Percentiles rank a stretch among this genome's conserved stretches.
Conservation (phyloP, 2,888 invertebrate genomes). For the Pandemis heparana region DNA sequence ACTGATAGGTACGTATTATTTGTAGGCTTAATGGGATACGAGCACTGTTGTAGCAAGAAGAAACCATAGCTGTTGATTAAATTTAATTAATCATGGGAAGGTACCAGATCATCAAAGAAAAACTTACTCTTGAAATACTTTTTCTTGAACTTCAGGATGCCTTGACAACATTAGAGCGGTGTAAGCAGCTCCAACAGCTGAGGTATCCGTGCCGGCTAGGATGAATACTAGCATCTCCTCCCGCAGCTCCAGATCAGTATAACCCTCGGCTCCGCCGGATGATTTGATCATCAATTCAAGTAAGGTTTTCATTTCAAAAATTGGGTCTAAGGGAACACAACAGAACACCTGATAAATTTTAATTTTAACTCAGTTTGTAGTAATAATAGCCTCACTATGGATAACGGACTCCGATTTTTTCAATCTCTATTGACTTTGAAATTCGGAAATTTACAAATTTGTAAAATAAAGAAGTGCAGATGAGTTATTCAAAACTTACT, state of each 20-base stretch:
- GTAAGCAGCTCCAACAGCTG: conserved; percentile 45
- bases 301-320: conserved; percentile 39
- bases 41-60: too few relatives aligned
- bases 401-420: background rate
- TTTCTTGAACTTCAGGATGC: conserved; percentile 45
- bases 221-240: conserved; percentile 46
- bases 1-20: too few relatives aligned
- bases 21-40: too few relatives aligned
- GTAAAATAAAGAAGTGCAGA: background rate
- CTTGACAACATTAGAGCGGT: conserved; percentile 43
- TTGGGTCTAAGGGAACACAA: background rate
- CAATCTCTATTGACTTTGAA: background rate
- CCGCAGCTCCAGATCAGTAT: conserved; percentile 45
- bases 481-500: conserved; percentile 18
- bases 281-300: conserved; percentile 48
- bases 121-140: conserved; percentile 44
- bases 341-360: too few relatives aligned
- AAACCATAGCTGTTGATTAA: too few relatives aligned
- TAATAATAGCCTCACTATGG: too few relatives aligned
- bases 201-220: conserved; percentile 49
- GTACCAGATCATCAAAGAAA: background rate
- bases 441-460: too few relatives aligned
- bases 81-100: too few relatives aligned
- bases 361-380: too few relatives aligned
- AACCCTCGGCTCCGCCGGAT: conserved; percentile 43